A percentile compares a stretch with the other conserved stretches of the same genome.
Evolutionary conservation across 2,113 vertebrate species (phyloP).

Genomic region (Pteruthius melanotis): DNA sequence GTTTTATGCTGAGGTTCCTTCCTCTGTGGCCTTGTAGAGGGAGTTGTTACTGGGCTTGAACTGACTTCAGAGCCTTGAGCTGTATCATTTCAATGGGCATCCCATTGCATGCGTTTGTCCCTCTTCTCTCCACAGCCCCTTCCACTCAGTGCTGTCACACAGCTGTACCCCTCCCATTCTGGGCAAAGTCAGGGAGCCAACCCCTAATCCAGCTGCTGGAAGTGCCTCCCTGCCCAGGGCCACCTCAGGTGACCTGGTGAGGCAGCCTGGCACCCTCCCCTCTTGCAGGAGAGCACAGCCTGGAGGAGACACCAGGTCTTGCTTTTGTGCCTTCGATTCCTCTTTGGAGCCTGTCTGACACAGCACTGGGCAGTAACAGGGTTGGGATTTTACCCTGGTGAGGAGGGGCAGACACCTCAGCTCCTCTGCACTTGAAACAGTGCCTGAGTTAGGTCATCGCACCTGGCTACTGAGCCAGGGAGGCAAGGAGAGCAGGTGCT

Average conservation of each 20-base stretch:
- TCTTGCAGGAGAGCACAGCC: not conserved
- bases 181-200: not conserved
- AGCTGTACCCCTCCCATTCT: not conserved
- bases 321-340: not conserved
- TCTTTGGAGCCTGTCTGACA: not conserved
- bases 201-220: fast-evolving
- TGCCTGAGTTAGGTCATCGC: not conserved
- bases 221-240: not conserved
- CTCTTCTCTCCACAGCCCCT: not conserved
- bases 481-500: not conserved
- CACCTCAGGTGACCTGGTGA: not conserved
- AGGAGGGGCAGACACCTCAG: not conserved
- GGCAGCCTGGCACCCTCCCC: not conserved
- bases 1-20: not conserved
- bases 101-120: not conserved
- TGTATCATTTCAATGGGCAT: not conserved
- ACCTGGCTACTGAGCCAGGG: not conserved
- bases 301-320: not conserved
- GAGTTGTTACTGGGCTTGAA: not conserved
- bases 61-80: not conserved
- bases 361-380: not conserved
- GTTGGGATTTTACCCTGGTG: not conserved
- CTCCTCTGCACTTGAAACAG: not conserved
- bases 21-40: not conserved
- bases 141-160: not conserved